Base-by-base conservation (phyloP, 30 jellyfish, hydroid and myxozoan genomes). In the Mastigias papua region DNA sequence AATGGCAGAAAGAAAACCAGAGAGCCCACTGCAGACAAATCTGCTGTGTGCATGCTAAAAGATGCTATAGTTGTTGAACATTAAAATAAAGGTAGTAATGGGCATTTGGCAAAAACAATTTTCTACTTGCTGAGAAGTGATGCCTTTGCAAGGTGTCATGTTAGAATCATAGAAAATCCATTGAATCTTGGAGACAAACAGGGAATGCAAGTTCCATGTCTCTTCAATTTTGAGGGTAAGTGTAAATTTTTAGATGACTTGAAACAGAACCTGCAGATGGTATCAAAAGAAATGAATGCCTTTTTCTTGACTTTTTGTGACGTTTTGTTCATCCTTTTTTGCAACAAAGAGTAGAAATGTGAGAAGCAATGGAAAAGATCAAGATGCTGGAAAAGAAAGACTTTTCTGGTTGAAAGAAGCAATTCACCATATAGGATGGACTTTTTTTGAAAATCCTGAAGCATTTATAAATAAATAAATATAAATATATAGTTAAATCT, bases 21-120 rank as follows among this genome's bases (percentile, higher is more conserved):
- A 79, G 32, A 79, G 60, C 33, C 51, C 28, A 79, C n/a, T n/a
- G 34, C 63, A 3, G 90, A 79, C 17, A 79, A 79, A 79, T 61
- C 58, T 34, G 82, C 90, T 28, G 90, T 34, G 3, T 48, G 34
- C 28, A 84, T 30, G 34, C n/a, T 79, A 16, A 58, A 79, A 21
- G 90, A 79, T 19, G 63, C 66, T 13, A 17, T 15, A 30, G 90
- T 79, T 20, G 49, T 58, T 57, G 90, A 84, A 22, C 65, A 62
- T 79, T 79, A 2, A 33, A 19, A 23, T 27, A 61, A 60, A 62
- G 90, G 80, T 27, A 29, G 16, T 13, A 79, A 37, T 33, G 90
- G 90, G 31, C 62, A 28, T 19, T 79, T 26, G 58, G 90, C 90
- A 34, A 79, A 79, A 79, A 79, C 90, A 25, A 57, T 54, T 22